These are phyloP conservation scores for Camptogramma bilineatum DNA, from an alignment of 2,888 invertebrate genomes.

Conservation along the genomic window DNA sequence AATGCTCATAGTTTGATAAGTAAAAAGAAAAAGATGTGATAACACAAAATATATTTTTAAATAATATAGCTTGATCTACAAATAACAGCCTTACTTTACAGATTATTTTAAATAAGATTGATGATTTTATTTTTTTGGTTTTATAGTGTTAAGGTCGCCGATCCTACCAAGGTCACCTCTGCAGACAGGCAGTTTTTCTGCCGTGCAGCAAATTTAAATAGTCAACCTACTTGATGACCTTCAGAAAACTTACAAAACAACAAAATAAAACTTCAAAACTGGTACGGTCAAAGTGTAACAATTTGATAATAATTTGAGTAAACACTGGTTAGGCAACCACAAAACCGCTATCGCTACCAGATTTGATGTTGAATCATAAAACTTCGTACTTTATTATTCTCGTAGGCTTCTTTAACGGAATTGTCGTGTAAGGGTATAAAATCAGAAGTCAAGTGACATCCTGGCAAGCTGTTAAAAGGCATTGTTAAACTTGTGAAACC, in stretches of 20 bases:
- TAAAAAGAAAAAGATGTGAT: too few relatives aligned
- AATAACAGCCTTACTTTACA: too few relatives aligned
- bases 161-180: too few relatives aligned
- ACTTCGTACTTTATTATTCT: slow-evolving; percentile 11
- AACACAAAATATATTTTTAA: too few relatives aligned
- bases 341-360: not conserved
- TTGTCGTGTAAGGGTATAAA: slow-evolving; percentile 16
- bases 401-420: not conserved
- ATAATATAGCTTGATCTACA: too few relatives aligned
- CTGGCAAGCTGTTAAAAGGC: slow-evolving; percentile 8
- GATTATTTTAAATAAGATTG: too few relatives aligned
- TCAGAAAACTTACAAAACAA: slow-evolving; percentile 10
- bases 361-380: not conserved
- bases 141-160: too few relatives aligned
- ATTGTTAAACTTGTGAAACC: slow-evolving; percentile 20
- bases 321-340: not conserved
- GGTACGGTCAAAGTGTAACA: not conserved
- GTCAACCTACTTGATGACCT: slow-evolving; percentile 24
- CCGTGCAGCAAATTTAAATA: too few relatives aligned
- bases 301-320: not conserved
- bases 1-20: too few relatives aligned
- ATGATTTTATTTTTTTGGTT: too few relatives aligned
- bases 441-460: slow-evolving; percentile 16
- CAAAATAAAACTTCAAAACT: not conserved
- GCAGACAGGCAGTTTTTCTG: too few relatives aligned